Evolutionary conservation across 2,113 vertebrate species (phyloP), one percentile per base, ranked within the genome.

Genomic region (Cygnus buccinator): DNA sequence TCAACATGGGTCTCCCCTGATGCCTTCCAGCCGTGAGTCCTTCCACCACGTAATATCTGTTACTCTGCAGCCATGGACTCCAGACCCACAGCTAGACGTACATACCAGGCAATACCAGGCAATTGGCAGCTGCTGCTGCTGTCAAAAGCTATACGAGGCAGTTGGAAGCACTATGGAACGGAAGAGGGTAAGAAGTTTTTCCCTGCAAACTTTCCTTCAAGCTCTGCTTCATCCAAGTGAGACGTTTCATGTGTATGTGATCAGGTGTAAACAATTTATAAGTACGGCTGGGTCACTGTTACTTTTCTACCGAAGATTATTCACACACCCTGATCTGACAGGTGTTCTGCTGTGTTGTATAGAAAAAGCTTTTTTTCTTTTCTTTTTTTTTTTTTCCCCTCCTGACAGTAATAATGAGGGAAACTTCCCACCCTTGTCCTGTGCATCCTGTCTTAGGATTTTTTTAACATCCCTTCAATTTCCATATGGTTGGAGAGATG

Each of bases 401-500:
- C 31, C 50, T 81, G 39, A 55, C 20, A 67, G 35, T 78, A 93
- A 87, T 73, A 93, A 90, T 46, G 65, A 90, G 68, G 22, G 46
- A 93, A 95, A 89, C 72, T 97, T 85, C 81, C 76, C 57, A 89
- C 57, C 52, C 52, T 58, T 79, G 71, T 91, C 92, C 62, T 67
- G 62, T 72, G 63, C 63, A 90, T 87, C 33, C 58, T 70, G 63
- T 79, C 81, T 74, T 35, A 91, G 83, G 70, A 16, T 95, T 73
- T 77, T 91, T 92, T 97, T 72, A 97, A 75, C 90, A 80, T 95
- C 92, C 21, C 78, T 91, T 96, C 80, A 54, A 48, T 87, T 93
- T 92, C 93, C 94, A 85, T 95, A 86, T 96, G 93, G 81, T 97
- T 97, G 87, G 88, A 95, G 93, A 88, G 54, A 83, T 75, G 88